Evolutionary conservation across 2,888 invertebrate genomes (phyloP), one percentile per base, ranked within the genome.

Genomic region (Dicranocentrus wangi): DNA sequence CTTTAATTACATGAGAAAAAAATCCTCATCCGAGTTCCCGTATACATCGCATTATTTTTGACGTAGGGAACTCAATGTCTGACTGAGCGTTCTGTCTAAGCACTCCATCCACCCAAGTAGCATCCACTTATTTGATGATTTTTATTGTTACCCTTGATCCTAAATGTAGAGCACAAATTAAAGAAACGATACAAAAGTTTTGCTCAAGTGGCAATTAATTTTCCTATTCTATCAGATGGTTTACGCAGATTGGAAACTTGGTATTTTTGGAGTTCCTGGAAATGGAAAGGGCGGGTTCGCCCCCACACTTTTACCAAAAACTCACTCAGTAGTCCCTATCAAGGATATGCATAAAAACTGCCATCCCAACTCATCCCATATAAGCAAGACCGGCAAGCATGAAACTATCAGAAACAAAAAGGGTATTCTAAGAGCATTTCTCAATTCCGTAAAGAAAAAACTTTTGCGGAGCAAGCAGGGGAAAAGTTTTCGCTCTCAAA

Each of bases 181-280:
- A 28, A 61, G 61, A 61, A 61, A 61, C 61, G 61, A 61, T 61
- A 61, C 61, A 61, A 61, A n/a, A n/a, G 61, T 61, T 61, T 61
- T 32, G 28, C 61, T 61, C 28, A 61, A 61, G 61, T 61, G 61
- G 61, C 61, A 61, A 61, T 61, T 61, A 61, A 61, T 61, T 61
- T 61, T 28, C 61, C 61, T 60, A n/a, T 25, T 61, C 61, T 61
- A 32, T 28, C 61, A 61, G 61, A 17, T 32, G 61, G 32, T 61
- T 32, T 19, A n/a, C n/a, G 32, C 8, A 28, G 28, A 61, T 55
- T 55, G 61, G 25, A 61, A 61, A 32, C 32, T 32, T 8, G 2
- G 47, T 47, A 47, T 47, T 47, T 47, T 47, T 47, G 15, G 47
- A 47, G 2, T 47, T 47, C 47, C 2, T n/a, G n/a, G 47, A 47